Evolutionary conservation across 53 echinoderm and acorn worm species (phyloP).

Genomic region (Holothuria scabra): DNA sequence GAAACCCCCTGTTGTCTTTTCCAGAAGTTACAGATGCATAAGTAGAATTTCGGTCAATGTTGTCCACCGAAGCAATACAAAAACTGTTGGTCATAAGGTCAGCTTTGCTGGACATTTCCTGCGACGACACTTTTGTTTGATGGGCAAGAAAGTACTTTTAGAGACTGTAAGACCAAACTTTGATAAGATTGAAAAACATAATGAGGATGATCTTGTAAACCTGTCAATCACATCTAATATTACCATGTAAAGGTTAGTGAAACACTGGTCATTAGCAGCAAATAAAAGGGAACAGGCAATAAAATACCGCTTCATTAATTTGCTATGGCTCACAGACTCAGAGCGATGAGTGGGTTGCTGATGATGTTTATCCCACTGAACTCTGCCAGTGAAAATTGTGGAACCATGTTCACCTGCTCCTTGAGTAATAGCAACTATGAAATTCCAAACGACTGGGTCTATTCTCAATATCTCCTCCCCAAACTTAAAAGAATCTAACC

Average conservation of each 20-base stretch:
- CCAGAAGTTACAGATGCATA: background rate
- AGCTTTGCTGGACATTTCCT: constrained; percentile 23
- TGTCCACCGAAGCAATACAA: constrained; percentile 47
- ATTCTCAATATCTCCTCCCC: too few relatives aligned
- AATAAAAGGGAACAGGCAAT: constrained; percentile 16
- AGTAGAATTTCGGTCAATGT: constrained; percentile 30
- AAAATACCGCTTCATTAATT: constrained; percentile 11
- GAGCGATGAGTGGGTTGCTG: background rate
- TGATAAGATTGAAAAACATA: constrained; percentile 17
- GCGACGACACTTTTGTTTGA: constrained; percentile 21
- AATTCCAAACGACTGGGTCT: background rate
- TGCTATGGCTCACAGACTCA: background rate
- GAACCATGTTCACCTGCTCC: background rate
- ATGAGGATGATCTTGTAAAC: constrained; percentile 3
- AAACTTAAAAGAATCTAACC: background rate
- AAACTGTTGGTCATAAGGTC: constrained; percentile 9
- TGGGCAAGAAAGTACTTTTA: constrained; percentile 7
- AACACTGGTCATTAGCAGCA: constrained; percentile 34
- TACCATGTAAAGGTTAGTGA: constrained; percentile 24
- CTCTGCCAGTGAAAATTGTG: background rate
- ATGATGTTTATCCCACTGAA: background rate
- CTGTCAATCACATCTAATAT: constrained; percentile 21
- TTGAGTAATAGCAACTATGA: background rate
- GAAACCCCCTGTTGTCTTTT: constrained; percentile 18
- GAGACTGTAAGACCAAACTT: constrained; percentile 34